Evolutionary conservation across 2,113 vertebrate species (phyloP).

Genomic region (Gambusia holbrooki): DNA sequence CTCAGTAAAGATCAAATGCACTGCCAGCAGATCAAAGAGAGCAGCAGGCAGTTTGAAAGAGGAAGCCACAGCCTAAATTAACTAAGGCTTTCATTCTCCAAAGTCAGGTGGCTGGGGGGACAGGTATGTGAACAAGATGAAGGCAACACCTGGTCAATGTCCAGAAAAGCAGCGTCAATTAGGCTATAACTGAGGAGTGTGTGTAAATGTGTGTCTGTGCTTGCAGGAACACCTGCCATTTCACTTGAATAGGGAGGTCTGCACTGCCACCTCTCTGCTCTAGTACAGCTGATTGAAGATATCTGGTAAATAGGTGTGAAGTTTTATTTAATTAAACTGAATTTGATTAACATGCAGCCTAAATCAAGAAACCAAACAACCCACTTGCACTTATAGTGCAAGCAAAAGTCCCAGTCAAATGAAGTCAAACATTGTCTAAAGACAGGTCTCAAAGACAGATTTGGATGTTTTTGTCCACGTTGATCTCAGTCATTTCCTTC

Average conservation of each 20-base stretch:
- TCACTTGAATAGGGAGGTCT: not conserved
- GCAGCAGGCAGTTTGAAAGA: constrained; percentile 47
- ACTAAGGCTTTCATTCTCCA: constrained; percentile 59
- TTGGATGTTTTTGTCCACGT: not conserved
- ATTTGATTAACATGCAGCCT: not conserved
- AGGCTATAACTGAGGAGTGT: constrained; percentile 48
- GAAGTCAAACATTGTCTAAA: not conserved
- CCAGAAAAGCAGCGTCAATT: constrained; percentile 55
- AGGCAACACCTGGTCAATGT: constrained; percentile 73
- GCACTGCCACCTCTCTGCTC: not conserved
- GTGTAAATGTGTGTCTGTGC: constrained; percentile 22
- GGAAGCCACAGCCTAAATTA: constrained; percentile 68
- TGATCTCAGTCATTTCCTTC: not conserved
- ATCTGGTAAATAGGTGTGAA: not conserved
- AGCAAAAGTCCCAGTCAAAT: not conserved
- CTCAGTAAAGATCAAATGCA: constrained; percentile 78
- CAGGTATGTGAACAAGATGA: constrained; percentile 67
- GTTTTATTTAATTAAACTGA: not conserved
- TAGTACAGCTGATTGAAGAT: not conserved
- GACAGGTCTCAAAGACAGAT: not conserved
- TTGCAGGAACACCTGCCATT: constrained; percentile 44
- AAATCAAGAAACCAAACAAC: not conserved
- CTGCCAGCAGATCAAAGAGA: constrained; percentile 72
- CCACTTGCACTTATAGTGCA: not conserved
- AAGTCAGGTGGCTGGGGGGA: constrained; percentile 62